Evolutionary conservation across 2,797 vertebrate species (phyloP), one percentile per base, ranked within the genome.

Genomic region (Muscicapa striata): DNA sequence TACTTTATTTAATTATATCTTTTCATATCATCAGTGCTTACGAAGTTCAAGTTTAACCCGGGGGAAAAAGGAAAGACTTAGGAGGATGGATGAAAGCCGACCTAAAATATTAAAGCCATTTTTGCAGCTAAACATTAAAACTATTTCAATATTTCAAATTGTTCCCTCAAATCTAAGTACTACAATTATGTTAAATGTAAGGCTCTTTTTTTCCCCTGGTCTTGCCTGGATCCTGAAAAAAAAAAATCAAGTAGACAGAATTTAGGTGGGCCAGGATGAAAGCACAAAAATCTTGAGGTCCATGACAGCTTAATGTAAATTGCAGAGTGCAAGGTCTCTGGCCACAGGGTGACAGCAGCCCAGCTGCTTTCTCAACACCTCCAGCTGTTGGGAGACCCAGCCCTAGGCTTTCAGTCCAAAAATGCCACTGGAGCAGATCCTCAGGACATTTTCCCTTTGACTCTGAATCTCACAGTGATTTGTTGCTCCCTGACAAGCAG

Each of bases 1-100:
- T 34, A 67, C 2, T 81, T 78, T 88, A 84, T 78, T 92, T 91
- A 90, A 95, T 91, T 90, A 36, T 63, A 91, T 76, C 76, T 86
- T 89, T 90, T 69, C 26, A 23, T 17, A 86, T 43, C 63, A 86
- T 82, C 63, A 43, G 48, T 49, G 55, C 54, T 79, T 36, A 75
- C 3, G 6, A 82, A 84, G 48, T 82, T 94, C 63, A 80, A 29
- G 59, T 79, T 93, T 84, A 88, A 84, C 59, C 67, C 0, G 0
- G 9, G 15, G 63, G 22, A 1, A 62, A 41, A 43, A 48, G 24
- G n/a, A 41, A 32, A 75, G 41, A 79, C 43, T 70, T 21, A 18
- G 32, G 26, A 64, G 36, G 11, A 75, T 34, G 66, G 54, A 85
- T 73, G 80, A 91, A 94, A 75, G 36, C 52, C 61, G 52, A 45